A percentile compares a stretch with the other conserved stretches of the same genome.
phyloP scores from a whole-genome alignment of 2,797 vertebrate species.

The Fistularia tabacaria region DNA sequence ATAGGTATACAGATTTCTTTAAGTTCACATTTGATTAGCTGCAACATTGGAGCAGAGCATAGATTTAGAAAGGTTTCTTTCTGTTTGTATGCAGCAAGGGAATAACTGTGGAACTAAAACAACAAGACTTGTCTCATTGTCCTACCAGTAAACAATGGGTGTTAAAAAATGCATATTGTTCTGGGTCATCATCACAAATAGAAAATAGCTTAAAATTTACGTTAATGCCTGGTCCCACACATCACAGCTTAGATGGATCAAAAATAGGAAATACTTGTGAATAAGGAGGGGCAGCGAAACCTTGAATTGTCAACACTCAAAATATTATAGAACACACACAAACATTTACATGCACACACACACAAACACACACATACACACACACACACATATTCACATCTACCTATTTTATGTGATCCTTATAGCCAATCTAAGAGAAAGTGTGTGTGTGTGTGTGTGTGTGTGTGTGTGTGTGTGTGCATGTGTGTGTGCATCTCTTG shows the following conservation, averaged over 20 bases:
- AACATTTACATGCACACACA: constrained; percentile 26
- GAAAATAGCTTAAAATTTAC: constrained; percentile 68
- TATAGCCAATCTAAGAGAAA: constrained; percentile 46
- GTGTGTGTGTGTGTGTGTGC: constrained; percentile 33
- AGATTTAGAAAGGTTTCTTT: constrained; percentile 16
- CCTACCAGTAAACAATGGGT: constrained; percentile 47
- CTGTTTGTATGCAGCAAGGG: constrained; percentile 35
- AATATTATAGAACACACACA: constrained; percentile 28
- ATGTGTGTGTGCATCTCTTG: constrained; percentile 72
- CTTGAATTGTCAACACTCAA: constrained; percentile 59
- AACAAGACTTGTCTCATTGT: constrained; percentile 32
- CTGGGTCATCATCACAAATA: constrained; percentile 65
- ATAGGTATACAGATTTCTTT: constrained; percentile 9
- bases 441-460: constrained; percentile 25
- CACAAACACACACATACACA: not conserved
- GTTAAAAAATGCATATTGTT: constrained; percentile 67
- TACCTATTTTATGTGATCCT: no score
- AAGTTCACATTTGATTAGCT: no score
- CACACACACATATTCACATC: no score
- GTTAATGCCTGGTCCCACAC: constrained; percentile 54
- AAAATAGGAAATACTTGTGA: constrained; percentile 60
- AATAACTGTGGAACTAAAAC: constrained; percentile 48
- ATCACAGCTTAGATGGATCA: constrained; percentile 56
- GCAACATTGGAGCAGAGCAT: no score
- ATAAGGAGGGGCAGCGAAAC: constrained; percentile 57